Evolutionary conservation across 2,888 invertebrate genomes (phyloP).

Genomic region (Nemapogon koenigi): DNA sequence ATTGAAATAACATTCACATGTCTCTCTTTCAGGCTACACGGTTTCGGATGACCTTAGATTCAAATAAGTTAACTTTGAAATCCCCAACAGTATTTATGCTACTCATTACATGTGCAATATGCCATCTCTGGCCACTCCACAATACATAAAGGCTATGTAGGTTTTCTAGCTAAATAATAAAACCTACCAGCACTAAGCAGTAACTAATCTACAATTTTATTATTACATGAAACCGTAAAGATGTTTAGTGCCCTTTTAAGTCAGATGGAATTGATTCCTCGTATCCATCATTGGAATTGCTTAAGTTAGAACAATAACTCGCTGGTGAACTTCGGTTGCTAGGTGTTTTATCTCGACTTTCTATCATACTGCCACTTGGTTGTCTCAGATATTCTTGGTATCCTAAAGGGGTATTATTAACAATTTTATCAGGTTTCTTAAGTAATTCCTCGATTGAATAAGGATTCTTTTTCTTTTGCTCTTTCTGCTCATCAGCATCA

Average conservation of each 20-base stretch:
- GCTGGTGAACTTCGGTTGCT: constrained; percentile 54
- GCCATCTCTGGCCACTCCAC: no score
- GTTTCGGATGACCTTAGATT: no score
- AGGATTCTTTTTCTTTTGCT: constrained; percentile 74
- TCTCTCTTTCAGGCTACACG: no score
- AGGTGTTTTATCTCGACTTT: constrained; percentile 31
- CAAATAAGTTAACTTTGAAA: no score
- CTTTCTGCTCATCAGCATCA: constrained; percentile 51
- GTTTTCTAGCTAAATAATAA: no score
- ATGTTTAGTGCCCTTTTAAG: constrained; percentile 35
- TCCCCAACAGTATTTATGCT: no score
- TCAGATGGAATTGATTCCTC: constrained; percentile 41
- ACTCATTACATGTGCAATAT: no score
- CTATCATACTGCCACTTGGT: constrained; percentile 65
- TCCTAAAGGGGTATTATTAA: constrained; percentile 34
- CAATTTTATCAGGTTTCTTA: constrained; percentile 78
- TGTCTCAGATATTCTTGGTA: constrained; percentile 59
- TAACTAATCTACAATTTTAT: no score
- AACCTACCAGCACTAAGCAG: no score
- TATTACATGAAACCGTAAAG: no score
- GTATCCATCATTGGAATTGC: constrained; percentile 48
- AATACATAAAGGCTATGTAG: no score
- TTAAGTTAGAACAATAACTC: constrained; percentile 50
- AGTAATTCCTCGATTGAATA: constrained; percentile 88
- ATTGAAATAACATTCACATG: no score